Evolutionary conservation across 2,113 vertebrate species (phyloP).

Genomic region (Pomatostomus ruficeps): DNA sequence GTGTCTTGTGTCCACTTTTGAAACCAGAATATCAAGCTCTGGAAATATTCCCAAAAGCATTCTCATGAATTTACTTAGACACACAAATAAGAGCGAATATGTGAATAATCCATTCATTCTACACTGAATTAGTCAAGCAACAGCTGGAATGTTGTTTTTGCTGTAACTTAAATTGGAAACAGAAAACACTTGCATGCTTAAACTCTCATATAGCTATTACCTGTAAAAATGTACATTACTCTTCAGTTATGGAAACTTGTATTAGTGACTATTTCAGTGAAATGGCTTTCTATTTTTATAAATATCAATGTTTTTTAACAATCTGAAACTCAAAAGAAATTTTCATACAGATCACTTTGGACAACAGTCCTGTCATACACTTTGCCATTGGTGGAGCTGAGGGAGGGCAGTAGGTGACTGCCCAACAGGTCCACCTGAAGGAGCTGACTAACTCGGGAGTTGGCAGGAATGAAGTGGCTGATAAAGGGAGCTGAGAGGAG

Average conservation of each 20-base stretch:
- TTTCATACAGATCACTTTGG: background rate
- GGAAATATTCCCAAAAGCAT: background rate
- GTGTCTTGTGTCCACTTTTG: background rate
- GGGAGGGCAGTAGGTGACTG: background rate
- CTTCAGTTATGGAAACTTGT: background rate
- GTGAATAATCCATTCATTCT: background rate
- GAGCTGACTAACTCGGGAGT: background rate
- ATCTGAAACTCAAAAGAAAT: background rate
- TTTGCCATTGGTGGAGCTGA: background rate
- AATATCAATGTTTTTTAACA: background rate
- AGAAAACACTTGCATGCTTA: background rate
- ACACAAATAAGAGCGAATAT: background rate
- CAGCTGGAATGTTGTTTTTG: background rate
- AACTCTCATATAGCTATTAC: background rate
- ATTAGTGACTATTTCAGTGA: background rate
- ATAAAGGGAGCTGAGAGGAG: background rate
- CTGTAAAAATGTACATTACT: background rate
- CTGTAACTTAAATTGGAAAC: background rate
- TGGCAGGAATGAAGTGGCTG: background rate
- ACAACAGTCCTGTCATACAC: background rate
- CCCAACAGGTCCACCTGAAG: background rate
- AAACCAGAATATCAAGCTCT: background rate
- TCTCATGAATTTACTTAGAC: background rate
- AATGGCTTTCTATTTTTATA: background rate
- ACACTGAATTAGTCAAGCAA: background rate